These are phyloP conservation scores for Hesperia comma DNA, from an alignment of 2,888 invertebrate species.

Conservation along the genomic window DNA sequence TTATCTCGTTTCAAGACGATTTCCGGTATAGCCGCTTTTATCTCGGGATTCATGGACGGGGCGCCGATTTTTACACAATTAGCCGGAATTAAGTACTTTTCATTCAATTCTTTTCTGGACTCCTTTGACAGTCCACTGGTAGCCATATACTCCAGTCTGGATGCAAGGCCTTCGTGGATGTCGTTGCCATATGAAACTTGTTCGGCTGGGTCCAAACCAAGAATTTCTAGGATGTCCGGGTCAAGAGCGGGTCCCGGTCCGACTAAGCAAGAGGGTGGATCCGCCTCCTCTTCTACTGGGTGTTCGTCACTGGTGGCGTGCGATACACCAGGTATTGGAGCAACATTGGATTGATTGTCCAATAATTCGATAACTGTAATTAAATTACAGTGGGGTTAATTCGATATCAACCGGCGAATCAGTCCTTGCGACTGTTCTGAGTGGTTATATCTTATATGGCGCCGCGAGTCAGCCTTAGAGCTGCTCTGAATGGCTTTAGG, in stretches of 20 bases:
- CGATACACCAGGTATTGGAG: background rate
- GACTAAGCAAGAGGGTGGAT: background rate
- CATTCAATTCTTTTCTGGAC: background rate
- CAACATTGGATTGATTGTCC: background rate
- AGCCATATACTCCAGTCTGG: background rate
- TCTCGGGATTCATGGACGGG: constrained; percentile 30
- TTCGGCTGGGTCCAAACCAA: background rate
- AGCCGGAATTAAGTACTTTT: background rate
- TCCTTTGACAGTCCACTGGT: background rate
- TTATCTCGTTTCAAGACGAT: constrained; percentile 28
- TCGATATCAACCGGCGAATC: background rate
- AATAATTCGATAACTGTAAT: background rate
- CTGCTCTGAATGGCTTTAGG: background rate
- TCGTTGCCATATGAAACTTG: background rate
- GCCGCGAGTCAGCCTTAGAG: constrained; percentile 1
- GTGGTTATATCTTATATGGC: background rate
- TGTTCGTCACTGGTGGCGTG: background rate
- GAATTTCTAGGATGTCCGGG: background rate
- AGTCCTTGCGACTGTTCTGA: constrained; percentile 1
- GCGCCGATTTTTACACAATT: constrained; percentile 9
- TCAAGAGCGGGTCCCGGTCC: background rate
- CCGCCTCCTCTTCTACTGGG: background rate
- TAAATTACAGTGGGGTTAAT: background rate
- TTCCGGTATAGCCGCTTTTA: constrained; percentile 15
- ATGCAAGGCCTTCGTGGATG: background rate